Evolutionary conservation across 2,888 invertebrate species (phyloP), one percentile per base, ranked within the genome.

Genomic region (Drosophila putrida): DNA sequence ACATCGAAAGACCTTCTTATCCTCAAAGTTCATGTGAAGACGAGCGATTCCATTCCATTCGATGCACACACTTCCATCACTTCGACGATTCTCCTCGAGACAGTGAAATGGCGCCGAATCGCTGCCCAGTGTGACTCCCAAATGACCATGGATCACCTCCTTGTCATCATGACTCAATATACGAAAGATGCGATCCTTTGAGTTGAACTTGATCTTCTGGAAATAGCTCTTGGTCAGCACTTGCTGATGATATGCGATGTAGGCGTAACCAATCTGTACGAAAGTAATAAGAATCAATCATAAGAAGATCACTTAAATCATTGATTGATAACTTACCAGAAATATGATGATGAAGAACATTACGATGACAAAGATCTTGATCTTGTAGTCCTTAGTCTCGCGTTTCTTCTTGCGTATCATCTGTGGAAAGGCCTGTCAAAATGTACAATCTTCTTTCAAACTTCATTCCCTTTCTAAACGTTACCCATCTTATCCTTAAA

Each of bases 161-260:
- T 94, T 93, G 1, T 96, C 96, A 36, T 95, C 95, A 57, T 94
- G 94, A 87, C 95, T 96, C 86, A 95, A 95, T 44, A 97, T 95
- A 84, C 95, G 94, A 81, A 97, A 94, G 15, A 95, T 92, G 63
- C 97, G 93, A 89, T 96, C 95, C 27, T 95, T 95, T 76, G 96
- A 95, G 88, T 96, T 96, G 93, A 97, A 97, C 91, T 97, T 95
- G 57, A 97, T 96, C 88, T 95, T 95, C 49, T 96, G 95, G 90
- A 97, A 97, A 92, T 97, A 97, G 0, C 96, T 96, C 86, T 95
- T 95, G 69, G 96, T 96, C 28, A 96, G 93, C 0, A 97, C 95
- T 90, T 97, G 96, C 86, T 96, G 96, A 71, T 96, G 96, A 91
- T 97, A 97, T 66, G 97, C 94, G 1, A 96, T 95, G 88, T 97